Evolutionary conservation across 2,888 invertebrate genomes (phyloP).

Genomic region (Junonia oenone): DNA sequence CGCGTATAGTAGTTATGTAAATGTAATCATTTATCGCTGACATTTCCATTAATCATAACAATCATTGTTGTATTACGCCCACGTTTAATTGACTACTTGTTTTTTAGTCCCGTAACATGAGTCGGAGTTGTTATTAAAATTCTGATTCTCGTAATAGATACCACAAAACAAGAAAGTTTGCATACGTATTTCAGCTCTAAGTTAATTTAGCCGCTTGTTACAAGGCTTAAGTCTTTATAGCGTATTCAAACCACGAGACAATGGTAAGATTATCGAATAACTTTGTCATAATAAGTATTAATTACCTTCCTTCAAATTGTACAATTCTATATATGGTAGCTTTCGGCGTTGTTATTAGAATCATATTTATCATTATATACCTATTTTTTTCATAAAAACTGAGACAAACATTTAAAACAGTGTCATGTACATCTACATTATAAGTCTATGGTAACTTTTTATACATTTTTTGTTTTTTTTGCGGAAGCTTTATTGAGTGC

Average conservation of each 20-base stretch:
- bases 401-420: no score
- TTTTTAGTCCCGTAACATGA: slow-evolving; percentile 9
- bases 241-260: slow-evolving; percentile 18
- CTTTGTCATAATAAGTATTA: slow-evolving; percentile 15
- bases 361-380: no score
- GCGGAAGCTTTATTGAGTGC: no score
- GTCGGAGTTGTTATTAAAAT: slow-evolving; percentile 16
- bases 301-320: background rate
- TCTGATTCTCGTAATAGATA: slow-evolving; percentile 17
- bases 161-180: slow-evolving; percentile 8
- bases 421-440: no score
- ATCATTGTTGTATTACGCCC: slow-evolving; percentile 20
- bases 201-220: slow-evolving; percentile 2
- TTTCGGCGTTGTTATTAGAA: no score
- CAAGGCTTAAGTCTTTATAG: slow-evolving; percentile 15
- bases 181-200: slow-evolving; percentile 8
- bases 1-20: slow-evolving; percentile 3
- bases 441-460: no score
- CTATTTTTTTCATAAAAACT: no score
- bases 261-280: slow-evolving; percentile 13
- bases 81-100: slow-evolving; percentile 11
- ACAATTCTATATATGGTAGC: background rate
- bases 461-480: no score
- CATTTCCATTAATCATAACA: slow-evolving; percentile 24
- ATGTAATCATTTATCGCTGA: slow-evolving; percentile 21